Conservation (phyloP, 2,113 vertebrate genomes). For the Aythya baeri region DNA sequence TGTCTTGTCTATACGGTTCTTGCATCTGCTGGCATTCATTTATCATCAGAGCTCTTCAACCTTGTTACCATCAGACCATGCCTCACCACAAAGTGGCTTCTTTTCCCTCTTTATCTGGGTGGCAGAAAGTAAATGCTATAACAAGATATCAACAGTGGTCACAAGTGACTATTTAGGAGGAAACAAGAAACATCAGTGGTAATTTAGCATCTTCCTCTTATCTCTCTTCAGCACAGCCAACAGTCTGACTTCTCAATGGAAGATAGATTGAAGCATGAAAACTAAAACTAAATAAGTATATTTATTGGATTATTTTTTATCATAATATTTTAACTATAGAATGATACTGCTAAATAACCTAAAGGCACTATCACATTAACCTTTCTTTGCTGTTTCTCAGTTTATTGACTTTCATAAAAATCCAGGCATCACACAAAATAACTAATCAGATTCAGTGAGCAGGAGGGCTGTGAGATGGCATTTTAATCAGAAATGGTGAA, state of each 20-base stretch:
- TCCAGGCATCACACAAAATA: constrained; percentile 19
- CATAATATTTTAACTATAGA: not conserved
- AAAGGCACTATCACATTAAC: not conserved
- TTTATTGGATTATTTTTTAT: not conserved
- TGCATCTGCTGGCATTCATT: not conserved
- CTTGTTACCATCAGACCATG: not conserved
- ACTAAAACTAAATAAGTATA: not conserved
- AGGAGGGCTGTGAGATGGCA: constrained; percentile 27
- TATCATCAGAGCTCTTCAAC: not conserved
- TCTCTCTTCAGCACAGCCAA: not conserved
- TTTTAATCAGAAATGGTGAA: constrained; percentile 36
- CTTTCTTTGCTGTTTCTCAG: constrained; percentile 24
- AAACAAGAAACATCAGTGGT: not conserved
- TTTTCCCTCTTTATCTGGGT: not conserved
- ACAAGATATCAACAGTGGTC: not conserved
- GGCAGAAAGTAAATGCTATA: not conserved
- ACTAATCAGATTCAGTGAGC: constrained; percentile 39
- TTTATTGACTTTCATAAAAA: constrained; percentile 28
- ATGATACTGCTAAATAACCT: not conserved
- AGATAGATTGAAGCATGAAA: not conserved
- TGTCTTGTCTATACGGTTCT: not conserved
- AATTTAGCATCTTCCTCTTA: not conserved
- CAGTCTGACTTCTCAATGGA: not conserved
- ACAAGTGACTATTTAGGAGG: not conserved
- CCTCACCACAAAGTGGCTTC: not conserved